These are phyloP conservation scores for Chelonoidis abingdonii DNA, from an alignment of 2,113 vertebrate species.

Conservation along the genomic window DNA sequence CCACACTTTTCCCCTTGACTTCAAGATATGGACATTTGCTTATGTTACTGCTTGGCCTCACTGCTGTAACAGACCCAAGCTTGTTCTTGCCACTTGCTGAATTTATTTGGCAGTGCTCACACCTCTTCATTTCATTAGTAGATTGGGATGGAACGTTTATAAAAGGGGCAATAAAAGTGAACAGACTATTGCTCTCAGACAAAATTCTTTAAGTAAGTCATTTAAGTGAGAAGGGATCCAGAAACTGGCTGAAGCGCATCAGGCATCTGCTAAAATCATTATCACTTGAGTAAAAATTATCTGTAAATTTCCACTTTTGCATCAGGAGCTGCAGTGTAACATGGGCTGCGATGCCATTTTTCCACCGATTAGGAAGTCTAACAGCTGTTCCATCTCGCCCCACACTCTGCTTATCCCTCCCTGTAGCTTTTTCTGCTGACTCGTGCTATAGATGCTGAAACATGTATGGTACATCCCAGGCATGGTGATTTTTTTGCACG, in stretches of 20 bases:
- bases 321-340: neutral
- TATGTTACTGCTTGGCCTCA: neutral
- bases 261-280: slow-evolving; percentile 71
- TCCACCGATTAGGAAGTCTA: neutral
- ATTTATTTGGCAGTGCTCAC: slow-evolving; percentile 38
- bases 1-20: neutral
- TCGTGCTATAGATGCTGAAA: rapidly evolving
- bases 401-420: neutral
- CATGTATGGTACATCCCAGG: neutral
- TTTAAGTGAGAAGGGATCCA: slow-evolving; percentile 7
- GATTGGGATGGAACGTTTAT: slow-evolving; percentile 65
- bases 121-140: slow-evolving; percentile 53
- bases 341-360: slow-evolving; percentile 13
- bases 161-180: slow-evolving; percentile 59
- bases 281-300: slow-evolving; percentile 52
- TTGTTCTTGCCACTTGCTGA: neutral
- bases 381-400: slow-evolving; percentile 9
- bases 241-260: slow-evolving; percentile 19
- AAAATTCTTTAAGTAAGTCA: slow-evolving; percentile 21
- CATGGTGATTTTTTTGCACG: neutral
- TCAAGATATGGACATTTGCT: neutral
- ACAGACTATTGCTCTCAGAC: slow-evolving; percentile 59
- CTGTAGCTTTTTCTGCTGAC: neutral
- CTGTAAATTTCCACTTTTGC: slow-evolving; percentile 32
- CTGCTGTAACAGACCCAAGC: neutral